Conservation (phyloP, 2,797 vertebrate species). For the Argyrosomus regius region DNA sequence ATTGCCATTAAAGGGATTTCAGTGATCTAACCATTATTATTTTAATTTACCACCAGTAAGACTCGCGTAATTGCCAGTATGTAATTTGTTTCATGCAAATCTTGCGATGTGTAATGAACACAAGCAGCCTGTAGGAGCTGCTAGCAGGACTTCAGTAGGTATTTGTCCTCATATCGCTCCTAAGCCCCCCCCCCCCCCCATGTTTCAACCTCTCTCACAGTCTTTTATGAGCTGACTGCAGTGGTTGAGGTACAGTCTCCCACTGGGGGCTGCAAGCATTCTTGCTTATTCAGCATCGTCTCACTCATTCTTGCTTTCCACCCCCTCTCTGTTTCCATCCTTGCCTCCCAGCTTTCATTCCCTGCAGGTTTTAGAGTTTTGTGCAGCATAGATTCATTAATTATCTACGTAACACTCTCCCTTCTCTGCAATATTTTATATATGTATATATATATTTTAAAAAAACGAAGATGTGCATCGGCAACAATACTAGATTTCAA, state of each 20-base stretch:
- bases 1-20: no score
- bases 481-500: background rate
- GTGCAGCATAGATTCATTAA: constrained; percentile 53
- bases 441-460: no score
- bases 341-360: constrained; percentile 49
- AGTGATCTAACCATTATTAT: background rate
- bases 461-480: constrained; percentile 8
- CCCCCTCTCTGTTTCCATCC: constrained; percentile 43
- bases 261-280: constrained; percentile 55
- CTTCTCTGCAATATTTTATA: background rate
- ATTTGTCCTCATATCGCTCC: constrained; percentile 2
- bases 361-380: constrained; percentile 42
- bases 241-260: constrained; percentile 55
- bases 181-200: background rate
- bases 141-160: constrained; percentile 15
- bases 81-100: background rate
- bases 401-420: constrained; percentile 35
- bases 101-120: background rate
- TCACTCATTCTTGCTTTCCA: constrained; percentile 44
- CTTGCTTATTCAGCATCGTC: constrained; percentile 69
- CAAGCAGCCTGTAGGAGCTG: constrained; percentile 17
- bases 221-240: constrained; percentile 62
- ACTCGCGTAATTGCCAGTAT: background rate
- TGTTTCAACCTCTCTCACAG: constrained; percentile 36
- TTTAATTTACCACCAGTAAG: background rate